Conservation (phyloP, 2,797 vertebrate species). For the Premnoplex brunnescens region DNA sequence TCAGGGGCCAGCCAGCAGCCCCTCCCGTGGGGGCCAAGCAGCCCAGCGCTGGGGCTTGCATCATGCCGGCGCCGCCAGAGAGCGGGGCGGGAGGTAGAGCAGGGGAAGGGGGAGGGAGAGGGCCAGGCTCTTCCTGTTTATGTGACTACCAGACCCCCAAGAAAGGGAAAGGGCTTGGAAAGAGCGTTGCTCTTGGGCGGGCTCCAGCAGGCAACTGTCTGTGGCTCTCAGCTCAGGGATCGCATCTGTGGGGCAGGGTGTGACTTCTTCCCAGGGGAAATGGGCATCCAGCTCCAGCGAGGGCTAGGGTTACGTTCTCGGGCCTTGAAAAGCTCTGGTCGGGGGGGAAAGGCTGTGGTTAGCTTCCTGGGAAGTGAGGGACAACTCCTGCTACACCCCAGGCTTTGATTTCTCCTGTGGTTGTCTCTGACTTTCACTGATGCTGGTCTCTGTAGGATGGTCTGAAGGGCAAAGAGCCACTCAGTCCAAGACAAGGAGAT, state of each 20-base stretch:
- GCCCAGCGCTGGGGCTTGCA: neutral
- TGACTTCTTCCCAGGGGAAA: neutral
- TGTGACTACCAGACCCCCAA: constrained; percentile 61
- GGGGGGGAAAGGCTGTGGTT: neutral
- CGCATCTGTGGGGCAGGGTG: neutral
- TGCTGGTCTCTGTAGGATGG: neutral
- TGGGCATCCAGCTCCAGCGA: neutral
- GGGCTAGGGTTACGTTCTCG: neutral
- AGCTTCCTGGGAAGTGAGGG: neutral
- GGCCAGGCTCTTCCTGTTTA: constrained; percentile 73
- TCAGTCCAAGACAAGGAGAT: neutral
- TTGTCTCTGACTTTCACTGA: neutral
- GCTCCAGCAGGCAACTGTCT: neutral
- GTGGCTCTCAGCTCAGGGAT: neutral
- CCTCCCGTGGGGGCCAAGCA: constrained; percentile 34
- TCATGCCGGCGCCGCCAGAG: neutral
- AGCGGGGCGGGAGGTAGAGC: constrained; percentile 3
- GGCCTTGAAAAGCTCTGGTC: neutral
- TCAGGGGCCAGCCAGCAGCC: constrained; percentile 64
- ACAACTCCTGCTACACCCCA: neutral
- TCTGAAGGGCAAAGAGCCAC: neutral
- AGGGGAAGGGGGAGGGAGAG: neutral
- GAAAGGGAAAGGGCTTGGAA: constrained; percentile 61
- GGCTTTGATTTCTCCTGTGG: neutral
- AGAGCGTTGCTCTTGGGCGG: constrained; percentile 3